phyloP scores from a whole-genome alignment of 2,797 vertebrate species.

The Meda fulgida region DNA sequence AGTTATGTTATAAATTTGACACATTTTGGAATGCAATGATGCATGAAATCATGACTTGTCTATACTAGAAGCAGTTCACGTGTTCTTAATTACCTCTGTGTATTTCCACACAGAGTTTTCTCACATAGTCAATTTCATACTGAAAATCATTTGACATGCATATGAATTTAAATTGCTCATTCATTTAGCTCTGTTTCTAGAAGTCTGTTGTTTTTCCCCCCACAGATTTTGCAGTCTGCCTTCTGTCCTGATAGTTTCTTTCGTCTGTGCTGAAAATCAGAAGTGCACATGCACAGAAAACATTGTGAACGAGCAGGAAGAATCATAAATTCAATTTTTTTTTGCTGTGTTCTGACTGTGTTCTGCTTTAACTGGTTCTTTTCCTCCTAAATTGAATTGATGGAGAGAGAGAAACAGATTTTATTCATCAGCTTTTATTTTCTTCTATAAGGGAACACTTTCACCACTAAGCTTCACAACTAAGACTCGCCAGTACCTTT shows the following conservation, averaged over 20 bases:
- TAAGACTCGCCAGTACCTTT: conserved; percentile 2
- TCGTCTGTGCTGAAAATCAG: neutral
- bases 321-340: neutral
- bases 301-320: neutral
- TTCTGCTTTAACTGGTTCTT: neutral
- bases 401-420: neutral
- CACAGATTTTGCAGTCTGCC: neutral
- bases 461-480: conserved; percentile 13
- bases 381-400: neutral
- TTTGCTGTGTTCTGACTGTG: neutral
- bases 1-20: neutral
- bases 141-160: conserved; percentile 17
- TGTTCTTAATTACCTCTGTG: conserved; percentile 4
- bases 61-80: neutral
- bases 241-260: neutral
- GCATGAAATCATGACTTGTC: conserved; percentile 16
- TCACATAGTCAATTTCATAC: conserved; percentile 11
- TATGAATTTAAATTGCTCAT: conserved; percentile 3
- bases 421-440: conserved; percentile 9
- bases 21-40: conserved; percentile 11
- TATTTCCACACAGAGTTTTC: neutral
- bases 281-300: neutral
- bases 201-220: neutral
- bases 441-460: conserved; percentile 6
- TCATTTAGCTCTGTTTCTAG: neutral